These are phyloP conservation scores for Deilephila porcellus DNA, from an alignment of 2,888 invertebrate genomes.

Conservation along the genomic window DNA sequence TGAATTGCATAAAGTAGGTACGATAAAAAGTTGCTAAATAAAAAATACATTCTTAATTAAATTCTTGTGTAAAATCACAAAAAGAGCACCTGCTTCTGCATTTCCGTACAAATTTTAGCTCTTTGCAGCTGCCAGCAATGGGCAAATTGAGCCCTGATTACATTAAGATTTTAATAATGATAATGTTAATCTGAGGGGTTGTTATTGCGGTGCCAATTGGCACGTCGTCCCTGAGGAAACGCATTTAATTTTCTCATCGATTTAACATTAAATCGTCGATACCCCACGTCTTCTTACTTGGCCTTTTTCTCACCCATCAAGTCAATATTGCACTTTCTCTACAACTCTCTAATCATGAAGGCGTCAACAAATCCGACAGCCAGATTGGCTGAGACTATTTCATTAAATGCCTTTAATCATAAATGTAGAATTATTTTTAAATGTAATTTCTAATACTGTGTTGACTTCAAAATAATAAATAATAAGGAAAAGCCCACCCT, in stretches of 20 bases:
- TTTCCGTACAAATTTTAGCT: conserved; percentile 6
- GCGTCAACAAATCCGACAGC: conserved; percentile 34
- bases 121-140: conserved; percentile 38
- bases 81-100: conserved; percentile 29
- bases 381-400: conserved; percentile 7
- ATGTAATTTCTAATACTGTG: background rate
- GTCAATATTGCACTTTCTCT: conserved; percentile 41
- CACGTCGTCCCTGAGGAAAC: conserved; percentile 67
- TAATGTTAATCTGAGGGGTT: conserved; percentile 50
- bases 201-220: conserved; percentile 56
- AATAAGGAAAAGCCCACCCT: background rate
- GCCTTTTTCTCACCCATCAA: conserved; percentile 18
- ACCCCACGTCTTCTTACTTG: conserved; percentile 1
- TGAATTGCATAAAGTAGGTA: background rate
- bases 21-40: background rate
- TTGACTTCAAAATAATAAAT: background rate
- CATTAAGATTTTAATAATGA: conserved; percentile 71
- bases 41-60: conserved; percentile 14
- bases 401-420: background rate
- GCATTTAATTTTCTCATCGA: conserved; percentile 5
- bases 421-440: background rate
- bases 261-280: background rate
- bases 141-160: conserved; percentile 52
- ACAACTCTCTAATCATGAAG: conserved; percentile 40
- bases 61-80: conserved; percentile 21